Percentiles rank a stretch among this genome's conserved stretches.
Conservation (phyloP, 2,113 vertebrate genomes). For the Micronycteris hirsuta region DNA sequence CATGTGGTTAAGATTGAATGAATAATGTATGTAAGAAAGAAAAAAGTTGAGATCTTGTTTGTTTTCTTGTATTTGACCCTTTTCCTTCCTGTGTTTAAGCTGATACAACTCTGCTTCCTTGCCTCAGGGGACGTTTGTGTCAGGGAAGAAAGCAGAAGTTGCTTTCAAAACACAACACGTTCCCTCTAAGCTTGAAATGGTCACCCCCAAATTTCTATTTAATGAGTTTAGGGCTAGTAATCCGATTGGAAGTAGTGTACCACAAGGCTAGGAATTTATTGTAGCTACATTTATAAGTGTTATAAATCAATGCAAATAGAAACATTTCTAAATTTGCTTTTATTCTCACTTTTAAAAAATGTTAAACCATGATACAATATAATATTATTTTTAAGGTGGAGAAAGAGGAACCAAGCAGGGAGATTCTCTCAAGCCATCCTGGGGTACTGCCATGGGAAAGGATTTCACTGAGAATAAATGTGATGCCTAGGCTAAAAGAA, state of each 20-base stretch:
- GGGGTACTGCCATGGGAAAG: neutral
- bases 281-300: neutral
- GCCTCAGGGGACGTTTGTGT: constrained; percentile 27
- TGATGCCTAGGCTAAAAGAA: neutral
- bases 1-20: neutral
- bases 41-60: neutral
- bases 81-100: constrained; percentile 32
- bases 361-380: neutral
- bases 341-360: neutral
- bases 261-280: neutral
- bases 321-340: constrained; percentile 11
- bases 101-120: constrained; percentile 31
- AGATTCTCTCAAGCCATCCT: neutral
- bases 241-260: constrained; percentile 1
- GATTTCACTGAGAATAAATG: neutral
- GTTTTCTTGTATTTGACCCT: constrained; percentile 10
- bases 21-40: neutral
- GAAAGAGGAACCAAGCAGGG: neutral
- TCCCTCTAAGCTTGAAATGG: constrained; percentile 45
- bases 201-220: constrained; percentile 11
- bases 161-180: constrained; percentile 55
- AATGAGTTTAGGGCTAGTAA: neutral
- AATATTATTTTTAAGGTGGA: neutral
- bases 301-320: neutral
- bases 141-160: constrained; percentile 60